phyloP scores from a whole-genome alignment of 2,797 vertebrate genomes.

The Moxostoma hubbsi region DNA sequence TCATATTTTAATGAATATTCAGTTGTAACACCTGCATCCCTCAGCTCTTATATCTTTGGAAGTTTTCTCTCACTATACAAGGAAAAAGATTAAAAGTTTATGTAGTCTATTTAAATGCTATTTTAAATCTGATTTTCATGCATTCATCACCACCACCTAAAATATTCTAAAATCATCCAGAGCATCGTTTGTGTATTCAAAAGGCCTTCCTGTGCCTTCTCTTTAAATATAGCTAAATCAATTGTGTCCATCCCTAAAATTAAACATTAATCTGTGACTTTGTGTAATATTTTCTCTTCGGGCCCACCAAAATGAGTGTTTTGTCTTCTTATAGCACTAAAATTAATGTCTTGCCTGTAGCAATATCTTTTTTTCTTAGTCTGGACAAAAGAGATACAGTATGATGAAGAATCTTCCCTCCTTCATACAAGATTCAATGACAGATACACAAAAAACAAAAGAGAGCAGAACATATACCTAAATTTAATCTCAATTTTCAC shows the following conservation, averaged over 20 bases:
- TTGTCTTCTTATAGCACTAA: conserved; percentile 34
- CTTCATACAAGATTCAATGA: conserved; percentile 17
- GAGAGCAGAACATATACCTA: conserved; percentile 11
- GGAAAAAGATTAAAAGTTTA: conserved; percentile 18
- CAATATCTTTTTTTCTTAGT: conserved; percentile 9
- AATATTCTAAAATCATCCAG: conserved; percentile 21
- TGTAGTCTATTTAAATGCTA: neutral
- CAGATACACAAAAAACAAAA: conserved; percentile 28
- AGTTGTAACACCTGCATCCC: neutral
- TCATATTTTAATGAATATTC: neutral
- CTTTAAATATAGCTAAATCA: conserved; percentile 8
- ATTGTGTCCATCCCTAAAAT: conserved; percentile 27
- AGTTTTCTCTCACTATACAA: neutral
- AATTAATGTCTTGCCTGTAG: conserved; percentile 53
- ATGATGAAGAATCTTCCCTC: conserved; percentile 16
- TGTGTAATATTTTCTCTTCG: conserved; percentile 33
- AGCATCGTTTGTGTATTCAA: conserved; percentile 30
- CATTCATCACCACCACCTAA: neutral
- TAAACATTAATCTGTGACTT: conserved; percentile 42
- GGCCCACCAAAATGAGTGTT: conserved; percentile 5
- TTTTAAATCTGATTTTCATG: neutral
- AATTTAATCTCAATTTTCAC: neutral
- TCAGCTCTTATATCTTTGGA: neutral
- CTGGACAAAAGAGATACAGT: conserved; percentile 13
- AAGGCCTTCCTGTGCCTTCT: conserved; percentile 10